phyloP scores from a whole-genome alignment of 2,797 vertebrate genomes.

The Rhynchotus rufescens region DNA sequence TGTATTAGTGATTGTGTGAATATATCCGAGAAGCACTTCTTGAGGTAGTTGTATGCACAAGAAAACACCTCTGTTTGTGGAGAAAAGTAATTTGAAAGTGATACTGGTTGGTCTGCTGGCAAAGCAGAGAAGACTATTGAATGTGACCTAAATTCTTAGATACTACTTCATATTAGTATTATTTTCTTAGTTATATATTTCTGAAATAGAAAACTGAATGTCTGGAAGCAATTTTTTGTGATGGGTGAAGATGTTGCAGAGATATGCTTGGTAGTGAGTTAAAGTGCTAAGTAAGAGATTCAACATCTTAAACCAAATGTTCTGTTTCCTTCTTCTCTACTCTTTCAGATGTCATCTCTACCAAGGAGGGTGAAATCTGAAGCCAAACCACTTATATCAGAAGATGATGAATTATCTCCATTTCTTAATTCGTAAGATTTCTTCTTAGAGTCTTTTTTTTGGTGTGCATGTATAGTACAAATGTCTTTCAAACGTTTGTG shows the following conservation, averaged over 20 bases:
- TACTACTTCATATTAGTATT: not conserved
- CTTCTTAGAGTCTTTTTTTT: not conserved
- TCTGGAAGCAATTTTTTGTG: not conserved
- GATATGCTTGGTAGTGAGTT: not conserved
- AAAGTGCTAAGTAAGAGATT: not conserved
- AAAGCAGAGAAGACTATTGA: not conserved
- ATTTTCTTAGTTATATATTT: no score
- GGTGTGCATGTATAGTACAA: not conserved
- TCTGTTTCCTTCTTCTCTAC: not conserved
- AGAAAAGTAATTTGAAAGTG: not conserved
- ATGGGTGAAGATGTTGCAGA: conserved; percentile 16
- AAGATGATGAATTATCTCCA: conserved; percentile 74
- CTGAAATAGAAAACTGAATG: not conserved
- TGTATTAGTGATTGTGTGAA: not conserved
- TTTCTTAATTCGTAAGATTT: conserved; percentile 78
- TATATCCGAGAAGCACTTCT: not conserved
- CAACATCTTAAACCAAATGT: not conserved
- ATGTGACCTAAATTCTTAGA: conserved; percentile 7
- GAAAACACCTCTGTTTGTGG: not conserved
- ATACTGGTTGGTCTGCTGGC: not conserved
- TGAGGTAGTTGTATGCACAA: not conserved
- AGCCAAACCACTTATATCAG: conserved; percentile 37
- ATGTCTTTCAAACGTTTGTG: not conserved
- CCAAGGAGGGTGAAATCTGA: conserved; percentile 73
- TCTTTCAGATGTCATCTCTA: conserved; percentile 79